phyloP scores from a whole-genome alignment of 1,140 invertebrate species.

The Cyclargus thomasi region DNA sequence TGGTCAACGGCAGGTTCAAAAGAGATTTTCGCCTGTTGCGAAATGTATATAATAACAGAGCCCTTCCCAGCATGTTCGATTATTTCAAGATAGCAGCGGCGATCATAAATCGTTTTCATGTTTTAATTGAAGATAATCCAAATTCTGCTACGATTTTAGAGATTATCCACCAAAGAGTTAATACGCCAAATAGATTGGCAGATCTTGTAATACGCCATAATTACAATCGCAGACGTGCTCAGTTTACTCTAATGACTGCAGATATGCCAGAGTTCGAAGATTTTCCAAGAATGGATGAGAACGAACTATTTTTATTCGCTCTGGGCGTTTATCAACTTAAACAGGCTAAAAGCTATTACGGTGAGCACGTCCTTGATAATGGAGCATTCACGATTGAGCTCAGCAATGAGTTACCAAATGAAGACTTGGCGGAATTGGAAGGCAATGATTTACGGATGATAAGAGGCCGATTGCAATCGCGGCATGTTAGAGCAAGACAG shows the following conservation, averaged over 20 bases:
- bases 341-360: conserved; percentile 18
- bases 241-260: conserved; percentile 19
- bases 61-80: conserved; percentile 15
- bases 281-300: conserved; percentile 20
- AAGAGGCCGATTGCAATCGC: conserved; percentile 11
- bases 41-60: conserved; percentile 21
- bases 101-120: conserved; percentile 19
- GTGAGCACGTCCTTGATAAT: conserved; percentile 19
- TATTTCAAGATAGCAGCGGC: conserved; percentile 20
- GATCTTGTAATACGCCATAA: conserved; percentile 21
- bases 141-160: conserved; percentile 17
- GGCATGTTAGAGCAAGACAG: conserved; percentile 18
- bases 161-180: conserved; percentile 20
- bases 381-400: conserved; percentile 19
- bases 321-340: conserved; percentile 18
- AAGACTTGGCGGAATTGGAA: conserved; percentile 17
- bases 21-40: conserved; percentile 19
- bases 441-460: conserved; percentile 19
- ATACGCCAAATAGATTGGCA: conserved; percentile 23
- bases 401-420: conserved; percentile 16
- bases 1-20: conserved; percentile 19
- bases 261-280: conserved; percentile 22
- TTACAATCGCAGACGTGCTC: conserved; percentile 21
- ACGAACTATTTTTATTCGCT: conserved; percentile 21
- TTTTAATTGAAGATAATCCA: conserved; percentile 22